These are phyloP conservation scores for Zootermopsis nevadensis DNA, from an alignment of 2,888 invertebrate species.

Conservation along the genomic window DNA sequence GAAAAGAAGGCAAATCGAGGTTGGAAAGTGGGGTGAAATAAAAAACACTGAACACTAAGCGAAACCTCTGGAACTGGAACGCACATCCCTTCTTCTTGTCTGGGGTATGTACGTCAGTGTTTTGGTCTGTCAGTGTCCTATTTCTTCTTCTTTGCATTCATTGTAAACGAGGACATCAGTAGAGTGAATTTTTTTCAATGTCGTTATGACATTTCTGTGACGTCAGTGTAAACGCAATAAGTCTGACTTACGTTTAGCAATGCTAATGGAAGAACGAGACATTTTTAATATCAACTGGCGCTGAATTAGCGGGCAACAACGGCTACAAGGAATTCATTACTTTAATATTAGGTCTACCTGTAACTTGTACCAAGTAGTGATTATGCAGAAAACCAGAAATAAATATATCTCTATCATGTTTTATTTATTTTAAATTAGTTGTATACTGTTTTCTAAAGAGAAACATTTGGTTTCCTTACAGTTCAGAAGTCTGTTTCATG, in stretches of 20 bases:
- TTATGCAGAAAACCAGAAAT: too few relatives aligned
- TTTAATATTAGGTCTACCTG: background rate
- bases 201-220: background rate
- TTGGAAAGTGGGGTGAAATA: constrained; percentile 5
- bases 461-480: too few relatives aligned
- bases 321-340: background rate
- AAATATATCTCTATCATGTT: too few relatives aligned
- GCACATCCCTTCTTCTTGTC: constrained; percentile 16
- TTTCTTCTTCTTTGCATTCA: constrained; percentile 4
- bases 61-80: constrained; percentile 8
- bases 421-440: too few relatives aligned
- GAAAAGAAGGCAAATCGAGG: constrained; percentile 42
- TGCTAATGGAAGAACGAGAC: background rate
- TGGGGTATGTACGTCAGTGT: background rate
- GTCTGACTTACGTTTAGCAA: background rate
- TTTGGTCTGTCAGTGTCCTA: constrained; percentile 17
- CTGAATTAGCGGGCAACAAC: background rate
- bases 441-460: too few relatives aligned
- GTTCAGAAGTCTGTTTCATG: too few relatives aligned
- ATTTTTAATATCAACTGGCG: background rate
- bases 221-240: background rate
- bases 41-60: constrained; percentile 32
- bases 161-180: constrained; percentile 8
- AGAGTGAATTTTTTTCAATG: background rate
- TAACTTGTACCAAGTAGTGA: background rate